These are phyloP conservation scores for Drosophila ambigua DNA, from an alignment of 1,140 invertebrate species.

Conservation along the genomic window DNA sequence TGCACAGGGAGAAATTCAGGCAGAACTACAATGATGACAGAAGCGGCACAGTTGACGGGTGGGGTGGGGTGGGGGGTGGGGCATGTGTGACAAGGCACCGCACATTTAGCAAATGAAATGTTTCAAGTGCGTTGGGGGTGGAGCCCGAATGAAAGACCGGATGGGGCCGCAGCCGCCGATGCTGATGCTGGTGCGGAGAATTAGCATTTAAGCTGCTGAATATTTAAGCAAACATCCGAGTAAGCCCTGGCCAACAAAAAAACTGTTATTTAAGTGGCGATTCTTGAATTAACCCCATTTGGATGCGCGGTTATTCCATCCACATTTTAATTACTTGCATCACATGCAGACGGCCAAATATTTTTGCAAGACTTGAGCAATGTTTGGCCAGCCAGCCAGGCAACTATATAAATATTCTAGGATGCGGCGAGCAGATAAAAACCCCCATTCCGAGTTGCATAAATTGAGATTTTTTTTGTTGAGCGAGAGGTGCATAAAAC, in stretches of 20 bases:
- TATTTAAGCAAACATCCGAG: conserved; percentile 7
- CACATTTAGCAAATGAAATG: conserved; percentile 61
- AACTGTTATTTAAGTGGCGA: not conserved
- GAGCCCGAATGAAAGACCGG: not conserved
- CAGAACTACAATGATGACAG: conserved; percentile 26
- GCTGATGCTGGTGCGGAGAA: conserved; percentile 16
- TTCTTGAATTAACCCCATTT: not conserved
- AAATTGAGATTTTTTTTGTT: conserved; percentile 59
- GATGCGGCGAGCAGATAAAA: conserved; percentile 15
- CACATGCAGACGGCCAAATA: conserved; percentile 49
- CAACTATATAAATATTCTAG: conserved; percentile 30
- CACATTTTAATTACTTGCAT: conserved; percentile 53
- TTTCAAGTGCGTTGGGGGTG: conserved; percentile 16
- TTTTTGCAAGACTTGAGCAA: conserved; percentile 67
- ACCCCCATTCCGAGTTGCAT: conserved; percentile 38
- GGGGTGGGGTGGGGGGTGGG: not conserved
- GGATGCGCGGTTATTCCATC: not conserved
- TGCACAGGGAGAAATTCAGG: not conserved
- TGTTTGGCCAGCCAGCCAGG: conserved; percentile 29
- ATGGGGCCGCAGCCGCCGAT: conserved; percentile 3
- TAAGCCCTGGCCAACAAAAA: not conserved
- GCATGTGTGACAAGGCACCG: conserved; percentile 23
- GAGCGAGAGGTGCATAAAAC: conserved; percentile 67
- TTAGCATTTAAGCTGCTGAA: conserved; percentile 28
- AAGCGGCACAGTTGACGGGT: conserved; percentile 7